Evolutionary conservation across 2,797 vertebrate species (phyloP).

Genomic region (Ceryle rudis): DNA sequence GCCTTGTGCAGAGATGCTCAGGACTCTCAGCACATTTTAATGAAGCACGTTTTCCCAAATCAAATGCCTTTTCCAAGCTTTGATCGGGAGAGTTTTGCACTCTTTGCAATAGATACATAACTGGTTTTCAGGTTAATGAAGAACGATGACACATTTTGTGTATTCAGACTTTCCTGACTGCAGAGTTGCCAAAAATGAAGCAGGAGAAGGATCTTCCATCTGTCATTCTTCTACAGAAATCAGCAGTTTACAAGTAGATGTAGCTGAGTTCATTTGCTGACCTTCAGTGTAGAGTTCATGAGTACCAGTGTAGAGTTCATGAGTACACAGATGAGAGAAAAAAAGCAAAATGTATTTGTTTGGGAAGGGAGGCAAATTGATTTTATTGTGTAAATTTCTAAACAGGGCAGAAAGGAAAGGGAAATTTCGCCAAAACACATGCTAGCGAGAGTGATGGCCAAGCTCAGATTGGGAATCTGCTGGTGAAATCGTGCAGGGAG

Average conservation of each 20-base stretch:
- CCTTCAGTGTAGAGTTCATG: background rate
- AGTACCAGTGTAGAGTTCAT: background rate
- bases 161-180: background rate
- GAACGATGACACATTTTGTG: background rate
- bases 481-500: background rate
- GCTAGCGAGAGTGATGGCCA: background rate
- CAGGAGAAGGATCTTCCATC: conserved; percentile 12
- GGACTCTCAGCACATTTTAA: background rate
- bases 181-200: conserved; percentile 20
- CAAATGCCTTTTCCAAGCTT: background rate
- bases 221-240: conserved; percentile 2
- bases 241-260: background rate
- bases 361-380: background rate
- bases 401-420: background rate
- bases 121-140: conserved; percentile 19
- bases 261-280: conserved; percentile 24
- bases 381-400: background rate
- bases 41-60: background rate
- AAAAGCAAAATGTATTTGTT: background rate
- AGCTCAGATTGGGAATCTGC: background rate
- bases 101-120: background rate
- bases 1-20: background rate
- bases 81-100: background rate
- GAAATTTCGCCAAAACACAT: background rate
- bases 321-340: background rate